Evolutionary conservation across 2,797 vertebrate species (phyloP), one percentile per base, ranked within the genome.

Genomic region (Serranus cabrilla): DNA sequence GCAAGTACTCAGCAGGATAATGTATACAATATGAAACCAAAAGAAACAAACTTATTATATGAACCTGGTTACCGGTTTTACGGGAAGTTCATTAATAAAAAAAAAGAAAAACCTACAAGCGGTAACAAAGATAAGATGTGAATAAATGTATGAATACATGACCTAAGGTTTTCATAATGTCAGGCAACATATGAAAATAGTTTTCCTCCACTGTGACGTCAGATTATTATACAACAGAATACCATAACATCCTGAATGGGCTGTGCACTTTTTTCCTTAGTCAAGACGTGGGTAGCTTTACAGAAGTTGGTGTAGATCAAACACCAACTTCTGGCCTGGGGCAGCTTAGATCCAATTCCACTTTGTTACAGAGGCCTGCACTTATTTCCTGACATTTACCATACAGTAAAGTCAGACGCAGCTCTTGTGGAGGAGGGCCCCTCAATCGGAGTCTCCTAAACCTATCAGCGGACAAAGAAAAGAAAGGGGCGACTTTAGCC

Each of bases 301-400:
- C 76, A 66, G 64, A 90, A 86, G 74, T 66, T 87, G 87, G 80
- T 78, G 57, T 76, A 92, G 89, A 95, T 95, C 94, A 94, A 95
- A 95, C 83, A 56, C 61, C 1, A n/a, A n/a, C n/a, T n/a, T n/a
- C 74, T 37, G 65, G 90, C 92, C 93, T 87, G 92, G 82, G 86
- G 93, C 87, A 77, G 70, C 93, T 93, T 92, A 92, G 87, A 92
- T 94, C 91, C 88, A 91, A 91, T 95, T 95, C 79, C 90, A 90
- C 89, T 91, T 90, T 89, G 90, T 91, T 92, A 92, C 82, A 66
- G 79, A 89, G 85, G 85, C 84, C 91, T 88, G 91, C 85, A 70
- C 92, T 93, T 90, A 88, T 90, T 92, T 89, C 84, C 86, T 90
- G 91, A 94, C 92, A 92, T 95, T 92, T 90, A 91, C 88, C 87